Conservation (phyloP, 2,113 vertebrate species). For the Polypterus bichir region DNA sequence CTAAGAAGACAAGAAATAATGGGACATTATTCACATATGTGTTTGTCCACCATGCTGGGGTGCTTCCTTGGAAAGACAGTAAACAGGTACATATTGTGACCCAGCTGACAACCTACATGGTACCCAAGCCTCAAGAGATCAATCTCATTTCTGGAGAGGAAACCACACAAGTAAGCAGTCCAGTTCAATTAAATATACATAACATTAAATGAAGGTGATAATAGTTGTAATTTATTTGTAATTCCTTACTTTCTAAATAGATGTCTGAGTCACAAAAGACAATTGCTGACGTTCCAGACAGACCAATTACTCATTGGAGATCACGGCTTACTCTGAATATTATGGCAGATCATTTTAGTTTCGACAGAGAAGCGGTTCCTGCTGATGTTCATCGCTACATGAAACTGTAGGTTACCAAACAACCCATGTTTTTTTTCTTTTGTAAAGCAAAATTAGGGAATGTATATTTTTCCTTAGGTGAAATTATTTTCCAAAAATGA, state of each 20-base stretch:
- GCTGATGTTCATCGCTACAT: slow-evolving; percentile 88
- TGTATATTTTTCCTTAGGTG: too few species aligned
- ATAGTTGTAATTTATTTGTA: too few species aligned
- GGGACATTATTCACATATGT: slow-evolving; percentile 82
- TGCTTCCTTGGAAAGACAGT: slow-evolving; percentile 75
- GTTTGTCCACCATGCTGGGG: slow-evolving; percentile 80
- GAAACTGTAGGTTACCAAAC: slow-evolving; percentile 57
- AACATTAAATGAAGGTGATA: not conserved
- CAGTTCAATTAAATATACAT: not conserved
- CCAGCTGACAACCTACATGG: slow-evolving; percentile 89
- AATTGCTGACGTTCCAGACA: slow-evolving; percentile 44
- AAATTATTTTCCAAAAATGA: too few species aligned
- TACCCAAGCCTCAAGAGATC: slow-evolving; percentile 82
- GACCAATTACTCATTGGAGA: slow-evolving; percentile 87
- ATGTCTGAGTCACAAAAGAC: slow-evolving; percentile 46
- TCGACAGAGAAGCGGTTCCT: slow-evolving; percentile 79
- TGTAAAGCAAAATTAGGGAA: too few species aligned
- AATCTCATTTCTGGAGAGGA: slow-evolving; percentile 76
- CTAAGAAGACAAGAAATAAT: slow-evolving; percentile 88
- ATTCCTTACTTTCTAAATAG: too few species aligned
- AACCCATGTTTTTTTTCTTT: not conserved
- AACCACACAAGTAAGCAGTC: slow-evolving; percentile 46
- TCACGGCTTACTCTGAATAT: slow-evolving; percentile 79
- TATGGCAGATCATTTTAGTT: slow-evolving; percentile 80
- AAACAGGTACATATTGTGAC: slow-evolving; percentile 78